Percentiles rank a stretch among this genome's conserved stretches.
These are phyloP conservation scores for Lysandra coridon DNA, from an alignment of 2,888 invertebrate genomes.

Conservation along the genomic window DNA sequence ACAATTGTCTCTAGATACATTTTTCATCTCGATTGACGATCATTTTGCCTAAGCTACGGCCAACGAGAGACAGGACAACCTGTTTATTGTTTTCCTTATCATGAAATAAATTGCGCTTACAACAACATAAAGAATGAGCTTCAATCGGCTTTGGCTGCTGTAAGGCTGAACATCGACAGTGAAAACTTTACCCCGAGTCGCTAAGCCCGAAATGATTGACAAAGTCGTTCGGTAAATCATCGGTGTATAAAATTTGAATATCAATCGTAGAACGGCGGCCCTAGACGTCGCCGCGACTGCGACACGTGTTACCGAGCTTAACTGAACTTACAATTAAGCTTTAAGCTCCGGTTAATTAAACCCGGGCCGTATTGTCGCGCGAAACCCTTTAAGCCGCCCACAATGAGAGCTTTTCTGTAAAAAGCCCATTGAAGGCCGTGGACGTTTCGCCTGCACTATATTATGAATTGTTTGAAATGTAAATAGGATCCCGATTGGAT, in stretches of 20 bases:
- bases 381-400: conserved; percentile 70
- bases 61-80: neutral
- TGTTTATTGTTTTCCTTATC: neutral
- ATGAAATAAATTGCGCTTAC: neutral
- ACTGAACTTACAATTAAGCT: conserved; percentile 77
- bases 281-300: conserved; percentile 57
- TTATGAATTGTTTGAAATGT: conserved; percentile 51
- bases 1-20: conserved; percentile 31
- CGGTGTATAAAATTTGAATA: conserved; percentile 61
- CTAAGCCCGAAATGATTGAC: conserved; percentile 29
- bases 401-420: conserved; percentile 66
- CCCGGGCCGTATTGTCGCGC: conserved; percentile 69
- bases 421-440: conserved; percentile 62
- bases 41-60: neutral
- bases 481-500: conserved; percentile 52
- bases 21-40: neutral
- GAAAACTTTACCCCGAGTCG: neutral
- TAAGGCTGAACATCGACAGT: neutral
- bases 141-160: neutral
- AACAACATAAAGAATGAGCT: neutral
- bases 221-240: conserved; percentile 33
- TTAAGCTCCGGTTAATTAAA: conserved; percentile 78
- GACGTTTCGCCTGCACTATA: conserved; percentile 52
- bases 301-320: conserved; percentile 76
- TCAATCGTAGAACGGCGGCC: conserved; percentile 56